phyloP scores from a whole-genome alignment of 1,140 invertebrate species.

The Brachionus rubens region DNA sequence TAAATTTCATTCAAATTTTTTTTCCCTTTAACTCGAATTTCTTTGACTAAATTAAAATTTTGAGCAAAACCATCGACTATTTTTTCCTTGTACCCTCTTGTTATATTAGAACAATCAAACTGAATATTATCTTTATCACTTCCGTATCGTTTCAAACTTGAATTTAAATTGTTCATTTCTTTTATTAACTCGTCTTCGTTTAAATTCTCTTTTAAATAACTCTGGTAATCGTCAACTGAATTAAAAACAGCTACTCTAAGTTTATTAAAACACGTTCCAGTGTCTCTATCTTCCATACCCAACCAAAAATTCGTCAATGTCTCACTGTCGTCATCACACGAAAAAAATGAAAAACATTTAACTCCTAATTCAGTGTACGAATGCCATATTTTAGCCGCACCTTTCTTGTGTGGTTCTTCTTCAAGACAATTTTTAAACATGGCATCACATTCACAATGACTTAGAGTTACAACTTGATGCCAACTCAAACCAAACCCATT shows the following conservation, averaged over 20 bases:
- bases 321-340: neutral
- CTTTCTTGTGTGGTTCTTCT: neutral
- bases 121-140: neutral
- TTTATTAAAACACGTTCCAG: neutral
- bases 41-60: neutral
- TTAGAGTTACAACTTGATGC: neutral
- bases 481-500: constrained; percentile 25
- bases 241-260: neutral
- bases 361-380: neutral
- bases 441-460: constrained; percentile 29
- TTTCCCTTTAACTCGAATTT: too few relatives aligned
- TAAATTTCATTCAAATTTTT: too few relatives aligned
- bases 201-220: neutral
- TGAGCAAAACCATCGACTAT: neutral
- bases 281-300: neutral
- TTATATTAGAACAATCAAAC: neutral
- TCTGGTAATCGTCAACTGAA: neutral
- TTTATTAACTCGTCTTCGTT: neutral
- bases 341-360: constrained; percentile 28
- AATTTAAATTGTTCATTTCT: neutral
- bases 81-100: neutral
- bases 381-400: constrained; percentile 8
- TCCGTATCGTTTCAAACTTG: neutral
- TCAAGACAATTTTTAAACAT: constrained; percentile 16
- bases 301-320: too few relatives aligned